Evolutionary conservation across 1,140 invertebrate species (phyloP), one percentile per base, ranked within the genome.

Genomic region (Orchestia grillus): DNA sequence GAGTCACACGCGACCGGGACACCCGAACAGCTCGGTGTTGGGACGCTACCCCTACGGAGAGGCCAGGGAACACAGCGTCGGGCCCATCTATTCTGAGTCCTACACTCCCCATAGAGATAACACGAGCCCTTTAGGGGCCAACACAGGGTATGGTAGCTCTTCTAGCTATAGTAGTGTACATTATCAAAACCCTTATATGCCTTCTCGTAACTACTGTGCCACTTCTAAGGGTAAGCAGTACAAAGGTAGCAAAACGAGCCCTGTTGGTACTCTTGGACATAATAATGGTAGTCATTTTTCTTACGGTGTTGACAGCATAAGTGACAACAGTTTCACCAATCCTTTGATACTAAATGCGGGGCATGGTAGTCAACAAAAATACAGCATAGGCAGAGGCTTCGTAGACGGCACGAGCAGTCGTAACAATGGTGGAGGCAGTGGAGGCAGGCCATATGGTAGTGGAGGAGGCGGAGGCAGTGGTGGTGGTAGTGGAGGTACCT

Each of bases 401-500:
- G 62, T 77, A 77, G 62, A 77, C 36, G 62, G 62, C 62, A 77
- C 62, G 36, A 47, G 92, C 44, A 47, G 92, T 94, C 43, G 44
- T n/a, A 40, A 47, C 92, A 94, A 47, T 94, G 92, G 92, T 94
- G 92, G 43, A n/a, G 44, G 44, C 44, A 44, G 92, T 45, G 92
- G 92, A 44, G 92, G 92, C 62, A 45, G 92, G 44, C 92, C 41
- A 44, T 44, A 94, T 96, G 92, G 96, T 96, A 96, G 95, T 45
- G 43, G 44, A 44, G 92, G 92, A 44, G 92, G 92, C 19, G 96
- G 96, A 95, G 91, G 96, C 94, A 95, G 88, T 45, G 43, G 44
- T 94, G 92, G 92, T 94, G 44, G 92, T 94, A 96, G 96, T 96
- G 95, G 96, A 96, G 96, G 96, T 90, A 96, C 96, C 44, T 45